phyloP scores from a whole-genome alignment of 1,140 invertebrate genomes.

The Contarinia nasturtii region DNA sequence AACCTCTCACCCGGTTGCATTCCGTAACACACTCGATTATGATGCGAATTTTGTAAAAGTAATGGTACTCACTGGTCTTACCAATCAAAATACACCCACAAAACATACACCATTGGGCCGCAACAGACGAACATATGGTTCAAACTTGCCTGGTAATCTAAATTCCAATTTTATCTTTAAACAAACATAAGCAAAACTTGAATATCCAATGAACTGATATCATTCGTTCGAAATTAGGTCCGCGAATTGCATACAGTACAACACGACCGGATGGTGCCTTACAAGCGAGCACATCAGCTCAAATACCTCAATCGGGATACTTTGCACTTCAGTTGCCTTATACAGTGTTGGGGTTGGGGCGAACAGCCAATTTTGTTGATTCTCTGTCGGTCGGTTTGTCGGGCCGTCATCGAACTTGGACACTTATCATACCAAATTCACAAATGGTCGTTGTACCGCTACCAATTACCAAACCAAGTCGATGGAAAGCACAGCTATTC shows the following conservation, averaged over 20 bases:
- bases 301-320: slow-evolving; percentile 83
- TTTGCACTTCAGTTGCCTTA: slow-evolving; percentile 85
- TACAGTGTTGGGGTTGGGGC: slow-evolving; percentile 83
- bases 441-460: slow-evolving; percentile 90
- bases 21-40: slow-evolving; percentile 75
- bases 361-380: slow-evolving; percentile 95
- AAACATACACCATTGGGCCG: slow-evolving; percentile 49
- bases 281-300: slow-evolving; percentile 56
- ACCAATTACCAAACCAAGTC: slow-evolving; percentile 50
- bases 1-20: slow-evolving; percentile 36
- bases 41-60: slow-evolving; percentile 94
- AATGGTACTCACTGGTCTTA: slow-evolving; percentile 70
- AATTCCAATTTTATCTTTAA: too few species aligned
- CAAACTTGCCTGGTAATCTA: too few species aligned
- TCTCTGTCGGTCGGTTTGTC: slow-evolving; percentile 65
- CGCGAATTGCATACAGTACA: slow-evolving; percentile 69
- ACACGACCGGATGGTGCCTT: slow-evolving; percentile 62
- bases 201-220: too few species aligned
- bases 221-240: too few species aligned
- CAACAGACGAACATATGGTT: slow-evolving; percentile 55
- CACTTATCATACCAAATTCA: slow-evolving; percentile 92
- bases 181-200: too few species aligned
- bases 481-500: slow-evolving; percentile 87
- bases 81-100: slow-evolving; percentile 46
- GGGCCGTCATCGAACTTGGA: slow-evolving; percentile 51